Percentiles rank a stretch among this genome's conserved stretches.
phyloP scores from a whole-genome alignment of 2,113 vertebrate species.

The Dinomys branickii region DNA sequence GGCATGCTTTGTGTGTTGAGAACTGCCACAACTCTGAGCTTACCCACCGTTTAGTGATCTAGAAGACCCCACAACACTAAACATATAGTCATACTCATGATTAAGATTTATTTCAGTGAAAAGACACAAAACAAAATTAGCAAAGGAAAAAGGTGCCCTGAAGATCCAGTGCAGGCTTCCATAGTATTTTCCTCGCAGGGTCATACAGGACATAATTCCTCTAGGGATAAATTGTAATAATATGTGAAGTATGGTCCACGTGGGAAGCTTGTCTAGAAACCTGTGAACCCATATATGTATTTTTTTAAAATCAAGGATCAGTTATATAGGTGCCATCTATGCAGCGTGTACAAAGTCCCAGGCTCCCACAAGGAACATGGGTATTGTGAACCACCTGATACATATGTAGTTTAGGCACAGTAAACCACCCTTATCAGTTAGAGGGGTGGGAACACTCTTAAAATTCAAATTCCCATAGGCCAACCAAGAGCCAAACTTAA shows the following conservation, averaged over 20 bases:
- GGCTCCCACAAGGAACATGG: background rate
- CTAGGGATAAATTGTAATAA: background rate
- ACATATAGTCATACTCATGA: background rate
- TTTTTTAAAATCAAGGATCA: background rate
- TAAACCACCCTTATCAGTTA: background rate
- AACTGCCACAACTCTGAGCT: background rate
- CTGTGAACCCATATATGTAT: background rate
- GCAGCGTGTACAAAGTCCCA: background rate
- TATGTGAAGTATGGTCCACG: background rate
- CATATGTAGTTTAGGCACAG: background rate
- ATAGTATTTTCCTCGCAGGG: background rate
- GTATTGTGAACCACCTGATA: background rate
- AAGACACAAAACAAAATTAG: background rate
- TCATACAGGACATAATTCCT: background rate
- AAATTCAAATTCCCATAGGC: background rate
- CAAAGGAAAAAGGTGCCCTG: background rate
- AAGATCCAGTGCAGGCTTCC: background rate
- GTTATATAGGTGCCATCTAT: background rate
- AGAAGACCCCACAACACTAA: background rate
- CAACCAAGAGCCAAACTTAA: background rate
- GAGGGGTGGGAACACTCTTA: background rate
- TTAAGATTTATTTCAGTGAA: background rate
- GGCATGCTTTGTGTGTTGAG: background rate
- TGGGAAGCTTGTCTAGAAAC: background rate
- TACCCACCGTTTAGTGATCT: background rate